Percentiles rank a stretch among this genome's conserved stretches.
Evolutionary conservation across 2,888 invertebrate genomes (phyloP).

Genomic region (Tenthredo scrophulariae): DNA sequence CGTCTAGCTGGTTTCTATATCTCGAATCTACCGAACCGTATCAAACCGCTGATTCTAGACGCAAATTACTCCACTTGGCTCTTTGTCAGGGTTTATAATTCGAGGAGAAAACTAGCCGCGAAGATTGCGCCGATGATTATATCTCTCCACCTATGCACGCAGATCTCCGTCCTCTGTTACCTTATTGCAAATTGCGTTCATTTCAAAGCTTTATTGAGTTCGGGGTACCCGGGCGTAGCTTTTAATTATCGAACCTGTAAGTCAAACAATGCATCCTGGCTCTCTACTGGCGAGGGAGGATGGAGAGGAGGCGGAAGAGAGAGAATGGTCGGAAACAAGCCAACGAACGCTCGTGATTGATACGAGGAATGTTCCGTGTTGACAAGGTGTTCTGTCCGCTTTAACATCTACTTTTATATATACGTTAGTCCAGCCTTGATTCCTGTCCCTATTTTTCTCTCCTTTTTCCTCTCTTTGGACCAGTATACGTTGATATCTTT

Average conservation of each 20-base stretch:
- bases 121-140: not conserved
- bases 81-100: slow-evolving; percentile 2
- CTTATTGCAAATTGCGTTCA: slow-evolving; percentile 11
- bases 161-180: not conserved
- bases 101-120: not conserved
- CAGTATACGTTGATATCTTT: slow-evolving; percentile 43
- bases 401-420: slow-evolving; percentile 44
- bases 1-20: slow-evolving; percentile 25
- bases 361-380: slow-evolving; percentile 57
- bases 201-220: not conserved
- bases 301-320: not conserved
- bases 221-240: slow-evolving; percentile 11
- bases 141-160: not conserved
- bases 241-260: slow-evolving; percentile 44
- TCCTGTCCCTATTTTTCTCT: not conserved
- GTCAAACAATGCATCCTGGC: slow-evolving; percentile 27
- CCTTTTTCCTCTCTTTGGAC: not conserved
- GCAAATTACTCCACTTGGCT: not conserved
- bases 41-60: not conserved
- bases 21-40: not conserved
- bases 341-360: slow-evolving; percentile 47
- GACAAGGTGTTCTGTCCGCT: slow-evolving; percentile 56
- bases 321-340: not conserved
- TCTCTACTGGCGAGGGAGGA: not conserved
- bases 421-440: slow-evolving; percentile 15